Evolutionary conservation across 1,140 invertebrate genomes (phyloP).

Genomic region (Leptinotarsa defecta): DNA sequence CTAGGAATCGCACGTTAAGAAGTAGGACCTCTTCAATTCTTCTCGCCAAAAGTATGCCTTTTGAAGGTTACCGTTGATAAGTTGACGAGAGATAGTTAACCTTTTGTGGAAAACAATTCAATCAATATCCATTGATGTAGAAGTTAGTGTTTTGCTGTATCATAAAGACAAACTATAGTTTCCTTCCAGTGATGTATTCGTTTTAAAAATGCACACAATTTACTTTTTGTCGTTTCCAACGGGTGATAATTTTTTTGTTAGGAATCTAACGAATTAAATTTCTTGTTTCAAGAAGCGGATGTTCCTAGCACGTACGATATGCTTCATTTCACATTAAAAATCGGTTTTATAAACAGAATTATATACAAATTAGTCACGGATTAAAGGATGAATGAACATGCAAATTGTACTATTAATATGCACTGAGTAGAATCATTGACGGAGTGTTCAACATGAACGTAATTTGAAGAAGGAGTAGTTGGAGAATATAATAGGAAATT

Average conservation of each 20-base stretch:
- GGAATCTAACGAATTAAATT: slow-evolving; percentile 40
- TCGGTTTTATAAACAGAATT: slow-evolving; percentile 44
- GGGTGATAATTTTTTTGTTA: slow-evolving; percentile 37
- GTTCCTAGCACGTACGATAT: slow-evolving; percentile 36
- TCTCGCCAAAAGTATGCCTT: too few species aligned
- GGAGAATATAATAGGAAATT: too few species aligned
- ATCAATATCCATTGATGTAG: too few species aligned
- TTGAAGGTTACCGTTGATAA: too few species aligned
- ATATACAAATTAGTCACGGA: slow-evolving; percentile 40
- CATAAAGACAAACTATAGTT: too few species aligned
- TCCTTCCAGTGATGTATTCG: slow-evolving; percentile 20
- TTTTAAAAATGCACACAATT: slow-evolving; percentile 39
- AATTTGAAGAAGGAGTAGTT: too few species aligned
- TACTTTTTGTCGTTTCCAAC: slow-evolving; percentile 38
- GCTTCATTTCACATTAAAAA: slow-evolving; percentile 46
- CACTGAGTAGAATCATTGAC: neutral
- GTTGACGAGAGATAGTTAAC: too few species aligned
- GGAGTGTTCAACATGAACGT: neutral
- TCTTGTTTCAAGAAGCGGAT: slow-evolving; percentile 35
- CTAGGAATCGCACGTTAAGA: too few species aligned
- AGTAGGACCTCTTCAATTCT: too few species aligned
- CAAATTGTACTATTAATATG: slow-evolving; percentile 31
- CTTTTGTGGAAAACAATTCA: too few species aligned
- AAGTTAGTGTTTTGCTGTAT: too few species aligned
- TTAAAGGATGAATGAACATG: slow-evolving; percentile 35